These are phyloP conservation scores for Plectus sambesii DNA, from an alignment of 1,140 invertebrate species.

Conservation along the genomic window DNA sequence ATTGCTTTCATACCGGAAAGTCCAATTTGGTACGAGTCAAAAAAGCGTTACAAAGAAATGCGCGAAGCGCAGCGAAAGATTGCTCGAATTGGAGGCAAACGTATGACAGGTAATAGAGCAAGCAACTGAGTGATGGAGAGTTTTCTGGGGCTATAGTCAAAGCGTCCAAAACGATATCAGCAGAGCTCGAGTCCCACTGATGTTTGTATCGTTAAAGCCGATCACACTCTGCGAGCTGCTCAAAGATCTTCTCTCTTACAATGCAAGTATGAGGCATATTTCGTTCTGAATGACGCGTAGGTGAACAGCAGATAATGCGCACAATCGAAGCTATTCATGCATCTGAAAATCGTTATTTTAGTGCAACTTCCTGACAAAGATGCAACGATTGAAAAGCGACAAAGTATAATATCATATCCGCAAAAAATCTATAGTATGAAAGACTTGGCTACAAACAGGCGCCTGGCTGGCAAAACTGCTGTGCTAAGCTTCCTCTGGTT, in stretches of 20 bases:
- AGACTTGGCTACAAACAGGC: constrained; percentile 10
- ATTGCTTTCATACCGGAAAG: constrained; percentile 12
- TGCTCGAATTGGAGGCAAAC: constrained; percentile 31
- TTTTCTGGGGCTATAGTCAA: constrained; percentile 18
- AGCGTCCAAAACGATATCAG: too few species aligned
- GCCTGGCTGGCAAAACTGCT: constrained; percentile 14
- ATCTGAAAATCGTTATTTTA: neutral
- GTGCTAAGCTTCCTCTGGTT: constrained; percentile 37
- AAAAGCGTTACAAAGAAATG: constrained; percentile 6
- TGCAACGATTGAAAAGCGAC: too few species aligned
- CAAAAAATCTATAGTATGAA: constrained; percentile 10
- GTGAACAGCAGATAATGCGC: too few species aligned
- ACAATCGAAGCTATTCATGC: neutral
- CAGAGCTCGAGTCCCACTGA: too few species aligned
- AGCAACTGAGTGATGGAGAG: constrained; percentile 4
- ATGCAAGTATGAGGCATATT: neutral
- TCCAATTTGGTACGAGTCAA: constrained; percentile 16
- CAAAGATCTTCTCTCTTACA: constrained; percentile 17
- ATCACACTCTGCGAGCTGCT: constrained; percentile 21
- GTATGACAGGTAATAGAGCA: constrained; percentile 5
- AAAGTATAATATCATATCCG: too few species aligned
- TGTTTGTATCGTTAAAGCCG: constrained; percentile 25
- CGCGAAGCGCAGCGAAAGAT: constrained; percentile 3
- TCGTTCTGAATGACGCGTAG: too few species aligned
- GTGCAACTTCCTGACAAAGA: too few species aligned